phyloP scores from a whole-genome alignment of 2,797 vertebrate genomes.

The Peromyscus attwateri region DNA sequence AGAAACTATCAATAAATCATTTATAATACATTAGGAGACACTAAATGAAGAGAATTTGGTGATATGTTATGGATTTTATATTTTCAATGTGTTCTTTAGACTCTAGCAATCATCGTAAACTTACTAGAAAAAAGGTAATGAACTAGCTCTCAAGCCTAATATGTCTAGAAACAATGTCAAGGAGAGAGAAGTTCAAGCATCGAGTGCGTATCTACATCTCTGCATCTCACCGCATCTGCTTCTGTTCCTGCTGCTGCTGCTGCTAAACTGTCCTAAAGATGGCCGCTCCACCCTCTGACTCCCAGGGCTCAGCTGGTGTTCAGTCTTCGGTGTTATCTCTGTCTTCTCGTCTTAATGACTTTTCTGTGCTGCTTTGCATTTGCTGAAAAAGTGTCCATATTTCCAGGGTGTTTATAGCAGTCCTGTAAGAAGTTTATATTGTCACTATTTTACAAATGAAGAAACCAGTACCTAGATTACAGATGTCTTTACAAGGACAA shows the following conservation, averaged over 20 bases:
- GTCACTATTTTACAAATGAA: neutral
- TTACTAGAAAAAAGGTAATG: conserved; percentile 58
- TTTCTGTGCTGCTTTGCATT: conserved; percentile 20
- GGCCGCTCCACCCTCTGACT: neutral
- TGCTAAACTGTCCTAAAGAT: neutral
- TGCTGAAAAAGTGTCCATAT: neutral
- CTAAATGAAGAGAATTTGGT: conserved; percentile 35
- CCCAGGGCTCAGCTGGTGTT: neutral
- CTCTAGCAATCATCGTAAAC: conserved; percentile 5
- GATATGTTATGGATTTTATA: neutral
- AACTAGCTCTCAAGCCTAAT: conserved; percentile 13
- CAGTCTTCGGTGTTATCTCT: neutral
- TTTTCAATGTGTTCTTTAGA: neutral
- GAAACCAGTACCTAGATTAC: neutral
- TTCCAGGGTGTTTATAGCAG: neutral
- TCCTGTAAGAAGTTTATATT: neutral
- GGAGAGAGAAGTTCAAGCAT: conserved; percentile 50
- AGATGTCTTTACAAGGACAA: neutral
- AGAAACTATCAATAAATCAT: conserved; percentile 55
- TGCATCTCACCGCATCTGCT: conserved; percentile 7
- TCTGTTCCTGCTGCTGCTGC: neutral
- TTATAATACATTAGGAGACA: neutral
- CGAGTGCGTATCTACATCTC: neutral
- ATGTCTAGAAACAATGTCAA: conserved; percentile 33
- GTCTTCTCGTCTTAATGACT: neutral